phyloP scores from a whole-genome alignment of 2,888 invertebrate species.

The Pycnomerus fuliginosus region DNA sequence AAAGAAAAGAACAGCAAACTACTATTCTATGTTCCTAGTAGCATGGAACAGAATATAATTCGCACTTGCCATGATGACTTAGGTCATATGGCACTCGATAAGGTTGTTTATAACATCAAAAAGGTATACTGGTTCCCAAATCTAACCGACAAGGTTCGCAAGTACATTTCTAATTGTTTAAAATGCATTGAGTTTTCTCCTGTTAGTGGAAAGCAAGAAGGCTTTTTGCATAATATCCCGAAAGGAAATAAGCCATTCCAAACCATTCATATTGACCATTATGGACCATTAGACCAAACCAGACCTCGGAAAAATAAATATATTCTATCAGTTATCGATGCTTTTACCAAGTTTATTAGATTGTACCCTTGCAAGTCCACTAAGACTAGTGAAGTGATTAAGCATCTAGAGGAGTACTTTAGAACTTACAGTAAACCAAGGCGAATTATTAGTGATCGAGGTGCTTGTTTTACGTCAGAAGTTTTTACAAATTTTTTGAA shows the following conservation, averaged over 20 bases:
- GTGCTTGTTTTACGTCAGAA: slow-evolving; percentile 26
- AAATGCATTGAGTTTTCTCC: neutral
- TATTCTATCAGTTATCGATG: slow-evolving; percentile 33
- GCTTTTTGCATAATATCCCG: neutral
- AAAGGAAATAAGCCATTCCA: neutral
- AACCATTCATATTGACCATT: neutral
- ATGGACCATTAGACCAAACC: no score
- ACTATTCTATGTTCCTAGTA: slow-evolving; percentile 16
- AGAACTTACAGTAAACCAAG: slow-evolving; percentile 26
- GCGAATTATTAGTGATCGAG: slow-evolving; percentile 29
- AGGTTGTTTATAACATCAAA: neutral
- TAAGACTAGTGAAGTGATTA: slow-evolving; percentile 23
- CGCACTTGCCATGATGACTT: slow-evolving; percentile 30
- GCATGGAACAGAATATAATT: slow-evolving; percentile 29
- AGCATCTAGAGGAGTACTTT: slow-evolving; percentile 28
- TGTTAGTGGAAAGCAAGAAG: neutral
- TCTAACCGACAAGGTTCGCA: neutral
- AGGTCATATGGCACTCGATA: no score
- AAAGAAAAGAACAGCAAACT: slow-evolving; percentile 4
- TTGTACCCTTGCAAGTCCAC: slow-evolving; percentile 28
- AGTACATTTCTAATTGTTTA: neutral
- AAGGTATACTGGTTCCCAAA: neutral
- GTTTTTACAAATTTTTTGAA: slow-evolving; percentile 24
- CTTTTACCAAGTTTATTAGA: slow-evolving; percentile 32
- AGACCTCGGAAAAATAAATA: slow-evolving; percentile 21